Base-by-base conservation (phyloP, 2,113 vertebrate genomes). In the Rhabdornis inornatus region DNA sequence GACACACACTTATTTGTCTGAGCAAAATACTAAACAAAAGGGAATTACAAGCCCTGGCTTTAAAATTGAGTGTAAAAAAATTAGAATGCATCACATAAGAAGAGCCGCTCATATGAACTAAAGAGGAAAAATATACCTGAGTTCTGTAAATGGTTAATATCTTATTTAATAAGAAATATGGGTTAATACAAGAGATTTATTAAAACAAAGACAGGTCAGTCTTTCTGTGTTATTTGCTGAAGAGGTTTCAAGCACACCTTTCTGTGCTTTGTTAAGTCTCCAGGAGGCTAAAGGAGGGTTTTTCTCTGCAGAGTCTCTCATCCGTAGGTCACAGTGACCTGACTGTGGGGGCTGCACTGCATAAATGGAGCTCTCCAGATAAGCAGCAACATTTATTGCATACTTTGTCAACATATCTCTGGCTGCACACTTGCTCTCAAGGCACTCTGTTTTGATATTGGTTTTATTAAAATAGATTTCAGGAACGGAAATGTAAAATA, bases 331-430 rank as follows among this genome's bases (percentile, higher is more conserved):
- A 81, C 59, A 18, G 52, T 82, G 89, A 84, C 93, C 93, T 4
- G 9, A 60, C 63, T 84, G 81, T 56, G 87, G 83, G 92, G 94
- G 78, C 85, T 96, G 87, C 56, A 55, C 91, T 9, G 25, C 92
- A 81, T 40, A 95, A 96, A 96, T 74, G 84, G 60, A 95, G 65
- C 74, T 94, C 65, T 93, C 52, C 79, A 97, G 95, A 92, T 95
- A 97, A 95, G 94, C 79, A 75, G 69, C 60, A 90, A 95, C 79
- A 72, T 95, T 81, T 72, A 81, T 71, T 97, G 60, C 90, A 86
- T 57, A 85, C 76, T 84, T 94, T 42, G 45, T 92, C 94, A 96
- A 77, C 89, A 11, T 88, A 92, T 94, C 60, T 82, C 87, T 89
- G 83, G 27, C 65, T 1, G 6, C 60, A 71, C 65, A 64, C 72